Base-by-base conservation (phyloP, 2,113 vertebrate species). In the Phrynosoma platyrhinos region DNA sequence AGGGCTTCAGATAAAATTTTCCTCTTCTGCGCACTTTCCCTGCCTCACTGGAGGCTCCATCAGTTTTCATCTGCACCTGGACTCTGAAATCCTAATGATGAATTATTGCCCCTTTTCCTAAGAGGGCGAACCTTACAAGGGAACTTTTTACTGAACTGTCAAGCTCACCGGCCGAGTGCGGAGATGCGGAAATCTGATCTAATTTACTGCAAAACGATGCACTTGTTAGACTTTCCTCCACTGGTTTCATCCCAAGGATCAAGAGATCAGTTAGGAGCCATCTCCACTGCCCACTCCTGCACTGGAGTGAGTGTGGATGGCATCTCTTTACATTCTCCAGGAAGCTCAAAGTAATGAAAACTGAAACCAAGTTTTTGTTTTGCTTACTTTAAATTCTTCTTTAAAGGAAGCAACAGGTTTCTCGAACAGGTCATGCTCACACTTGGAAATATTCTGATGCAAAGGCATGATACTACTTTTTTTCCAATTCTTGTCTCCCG, bases 71-170 rank as follows among this genome's bases (percentile, higher is more conserved):
- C 98, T 98, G 96, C 97, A 98, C 98, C 98, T 98, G 97, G 98
- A 99, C 98, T 98, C 98, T 99, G 98, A 99, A 97, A 97, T 97
- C 97, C 98, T 98, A 99, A 99, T 97, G 97, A 99, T 98, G 98
- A 99, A 98, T 98, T 98, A 98, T 97, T 97, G 97, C 97, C 98
- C 96, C 97, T 97, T 97, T 97, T 95, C 96, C 97, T 97, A 97
- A 97, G 97, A 96, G 98, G 97, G 97, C 91, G 92, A 97, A 96
- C 95, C 96, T 97, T 97, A 97, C 97, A 97, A 95, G 96, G 96
- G 96, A 98, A 97, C 97, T 96, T 97, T 97, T 97, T 96, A 96
- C 95, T 95, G 96, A 97, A 97, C 97, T 98, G 97, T 98, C 97
- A 98, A 83, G 97, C 96, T 96, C 94, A 91, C 96, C 97, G 96